These are phyloP conservation scores for Xylocopa sonorina DNA, from an alignment of 1,140 invertebrate species.

Conservation along the genomic window DNA sequence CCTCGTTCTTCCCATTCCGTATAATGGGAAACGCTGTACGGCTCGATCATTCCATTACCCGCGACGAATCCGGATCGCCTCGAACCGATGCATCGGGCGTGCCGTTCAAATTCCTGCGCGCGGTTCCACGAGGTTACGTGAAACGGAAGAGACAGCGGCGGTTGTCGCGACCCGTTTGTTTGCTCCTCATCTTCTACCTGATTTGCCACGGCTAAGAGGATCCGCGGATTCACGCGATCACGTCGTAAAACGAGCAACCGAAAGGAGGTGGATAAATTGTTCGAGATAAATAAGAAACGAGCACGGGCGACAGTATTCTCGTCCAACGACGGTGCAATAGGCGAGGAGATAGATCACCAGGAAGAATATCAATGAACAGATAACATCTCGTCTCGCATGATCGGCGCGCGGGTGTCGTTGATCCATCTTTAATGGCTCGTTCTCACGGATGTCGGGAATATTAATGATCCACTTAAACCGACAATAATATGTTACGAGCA, in stretches of 20 bases:
- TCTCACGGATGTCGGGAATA: conserved; percentile 60
- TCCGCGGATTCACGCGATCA: not conserved
- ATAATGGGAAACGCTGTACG: not conserved
- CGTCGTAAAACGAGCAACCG: not conserved
- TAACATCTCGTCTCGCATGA: conserved; percentile 13
- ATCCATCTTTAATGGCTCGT: conserved; percentile 43
- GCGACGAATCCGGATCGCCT: not conserved
- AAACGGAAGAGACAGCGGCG: too few relatives aligned
- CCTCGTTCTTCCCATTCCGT: too few relatives aligned
- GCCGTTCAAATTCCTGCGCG: not conserved
- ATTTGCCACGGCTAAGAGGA: not conserved
- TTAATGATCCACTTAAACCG: conserved; percentile 60
- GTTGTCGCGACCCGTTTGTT: not conserved
- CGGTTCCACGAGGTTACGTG: not conserved
- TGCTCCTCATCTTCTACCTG: not conserved
- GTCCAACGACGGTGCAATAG: not conserved
- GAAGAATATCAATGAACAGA: conserved; percentile 16
- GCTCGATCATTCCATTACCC: not conserved
- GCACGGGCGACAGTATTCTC: not conserved
- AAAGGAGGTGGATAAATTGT: conserved; percentile 14
- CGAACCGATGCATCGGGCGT: not conserved
- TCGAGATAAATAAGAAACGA: not conserved
- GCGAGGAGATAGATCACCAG: conserved; percentile 17
- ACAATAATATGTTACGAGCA: conserved; percentile 59
- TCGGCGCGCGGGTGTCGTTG: conserved; percentile 3